A percentile compares a stretch with the other conserved stretches of the same genome.
phyloP scores from a whole-genome alignment of 2,113 vertebrate species.

The Tringa solitaria region DNA sequence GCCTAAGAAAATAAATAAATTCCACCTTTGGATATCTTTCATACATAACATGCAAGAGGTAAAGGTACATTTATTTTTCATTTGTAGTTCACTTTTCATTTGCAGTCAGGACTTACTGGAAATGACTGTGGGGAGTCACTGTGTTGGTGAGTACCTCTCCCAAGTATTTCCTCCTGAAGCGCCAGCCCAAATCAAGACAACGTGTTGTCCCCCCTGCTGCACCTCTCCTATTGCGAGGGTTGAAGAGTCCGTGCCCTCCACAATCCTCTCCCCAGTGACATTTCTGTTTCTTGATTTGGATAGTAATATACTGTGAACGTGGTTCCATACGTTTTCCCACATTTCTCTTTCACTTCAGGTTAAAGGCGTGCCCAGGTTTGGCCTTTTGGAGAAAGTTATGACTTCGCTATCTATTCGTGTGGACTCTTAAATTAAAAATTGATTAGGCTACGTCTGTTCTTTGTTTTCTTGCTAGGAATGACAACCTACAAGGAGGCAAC shows the following conservation, averaged over 20 bases:
- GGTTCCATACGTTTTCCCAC: background rate
- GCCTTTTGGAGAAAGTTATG: slow-evolving; percentile 18
- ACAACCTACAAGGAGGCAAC: slow-evolving; percentile 28
- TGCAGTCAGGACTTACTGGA: background rate
- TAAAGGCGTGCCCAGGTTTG: background rate
- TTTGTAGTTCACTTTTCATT: background rate
- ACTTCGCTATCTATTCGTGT: background rate
- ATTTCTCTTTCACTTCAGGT: background rate
- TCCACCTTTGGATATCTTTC: background rate
- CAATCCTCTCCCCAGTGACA: background rate
- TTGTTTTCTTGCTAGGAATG: slow-evolving; percentile 25
- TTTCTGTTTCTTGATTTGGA: slow-evolving; percentile 4
- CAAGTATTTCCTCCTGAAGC: background rate
- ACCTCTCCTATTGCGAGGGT: background rate
- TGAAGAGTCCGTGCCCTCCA: background rate
- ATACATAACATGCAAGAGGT: background rate
- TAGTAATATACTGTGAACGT: slow-evolving; percentile 37
- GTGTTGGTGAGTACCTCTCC: background rate
- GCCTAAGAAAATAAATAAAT: background rate
- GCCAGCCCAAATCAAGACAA: slow-evolving; percentile 6
- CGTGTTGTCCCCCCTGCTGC: background rate
- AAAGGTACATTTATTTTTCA: background rate
- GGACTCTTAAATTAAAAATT: slow-evolving; percentile 51
- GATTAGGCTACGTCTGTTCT: background rate
- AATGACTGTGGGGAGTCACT: background rate